Conservation (phyloP, 2,797 vertebrate species). For the Pseudochirops corinnae region DNA sequence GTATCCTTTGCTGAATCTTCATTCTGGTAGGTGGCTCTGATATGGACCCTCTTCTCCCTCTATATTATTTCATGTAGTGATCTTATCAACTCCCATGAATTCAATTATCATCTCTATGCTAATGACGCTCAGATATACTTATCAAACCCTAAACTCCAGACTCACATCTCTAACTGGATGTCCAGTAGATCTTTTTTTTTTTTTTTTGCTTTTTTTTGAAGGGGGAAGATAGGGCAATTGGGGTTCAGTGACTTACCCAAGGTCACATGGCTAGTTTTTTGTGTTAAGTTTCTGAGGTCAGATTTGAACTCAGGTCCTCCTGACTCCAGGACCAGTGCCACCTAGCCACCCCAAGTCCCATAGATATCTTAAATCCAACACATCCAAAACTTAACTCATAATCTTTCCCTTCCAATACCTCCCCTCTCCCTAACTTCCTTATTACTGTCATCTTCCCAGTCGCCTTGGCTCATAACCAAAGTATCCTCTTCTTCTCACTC, state of each 20-base stretch:
- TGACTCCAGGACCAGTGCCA: too few relatives aligned
- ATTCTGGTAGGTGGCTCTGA: neutral
- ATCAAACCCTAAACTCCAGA: neutral
- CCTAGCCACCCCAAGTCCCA: neutral
- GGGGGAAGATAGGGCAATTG: too few relatives aligned
- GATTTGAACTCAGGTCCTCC: too few relatives aligned
- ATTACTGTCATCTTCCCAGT: neutral
- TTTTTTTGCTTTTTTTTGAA: too few relatives aligned
- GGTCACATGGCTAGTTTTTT: too few relatives aligned
- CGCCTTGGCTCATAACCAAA: neutral
- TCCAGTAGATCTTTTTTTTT: neutral
- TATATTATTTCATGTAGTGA: neutral
- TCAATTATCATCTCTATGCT: neutral
- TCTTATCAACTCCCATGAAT: neutral
- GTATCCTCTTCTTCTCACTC: neutral
- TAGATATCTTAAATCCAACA: neutral
- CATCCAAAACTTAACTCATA: neutral
- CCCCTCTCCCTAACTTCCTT: neutral
- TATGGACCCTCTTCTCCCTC: neutral
- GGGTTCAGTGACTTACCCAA: too few relatives aligned
- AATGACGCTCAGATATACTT: neutral
- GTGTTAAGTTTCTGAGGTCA: too few relatives aligned
- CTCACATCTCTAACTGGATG: neutral
- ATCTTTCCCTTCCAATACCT: neutral
- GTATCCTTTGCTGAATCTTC: neutral